phyloP scores from a whole-genome alignment of 2,113 vertebrate genomes.

The Petrocephalus microphthalmus region DNA sequence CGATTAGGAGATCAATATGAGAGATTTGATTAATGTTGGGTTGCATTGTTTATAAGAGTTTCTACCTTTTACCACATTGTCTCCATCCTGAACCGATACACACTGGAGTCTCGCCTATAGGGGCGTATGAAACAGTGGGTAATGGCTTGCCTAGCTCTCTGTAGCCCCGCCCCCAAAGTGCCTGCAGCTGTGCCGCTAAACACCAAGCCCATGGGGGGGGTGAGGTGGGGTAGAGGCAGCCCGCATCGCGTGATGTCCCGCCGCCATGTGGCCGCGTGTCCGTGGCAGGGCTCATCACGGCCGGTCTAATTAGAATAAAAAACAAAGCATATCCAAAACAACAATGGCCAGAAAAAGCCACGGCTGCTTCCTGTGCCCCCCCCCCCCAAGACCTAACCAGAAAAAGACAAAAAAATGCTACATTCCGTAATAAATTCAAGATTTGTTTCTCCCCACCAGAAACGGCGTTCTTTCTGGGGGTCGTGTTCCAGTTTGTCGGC shows the following conservation, averaged over 20 bases:
- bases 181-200: neutral
- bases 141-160: neutral
- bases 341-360: constrained; percentile 57
- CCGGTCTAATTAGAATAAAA: constrained; percentile 65
- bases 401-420: constrained; percentile 39
- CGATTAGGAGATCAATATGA: neutral
- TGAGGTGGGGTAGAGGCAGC: constrained; percentile 34
- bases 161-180: neutral
- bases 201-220: constrained; percentile 23
- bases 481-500: constrained; percentile 52
- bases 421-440: constrained; percentile 65
- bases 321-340: constrained; percentile 63
- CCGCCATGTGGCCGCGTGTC: constrained; percentile 41
- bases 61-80: neutral
- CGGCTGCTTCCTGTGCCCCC: constrained; percentile 47
- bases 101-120: neutral
- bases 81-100: neutral
- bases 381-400: constrained; percentile 43
- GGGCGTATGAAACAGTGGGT: neutral
- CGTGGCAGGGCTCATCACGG: constrained; percentile 57
- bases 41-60: neutral
- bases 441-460: constrained; percentile 47
- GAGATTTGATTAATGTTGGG: neutral
- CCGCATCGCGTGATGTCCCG: constrained; percentile 56
- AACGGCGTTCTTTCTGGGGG: constrained; percentile 30